A percentile compares a stretch with the other conserved stretches of the same genome.
These are phyloP conservation scores for Noctua pronuba DNA, from an alignment of 2,888 invertebrate species.

Conservation along the genomic window DNA sequence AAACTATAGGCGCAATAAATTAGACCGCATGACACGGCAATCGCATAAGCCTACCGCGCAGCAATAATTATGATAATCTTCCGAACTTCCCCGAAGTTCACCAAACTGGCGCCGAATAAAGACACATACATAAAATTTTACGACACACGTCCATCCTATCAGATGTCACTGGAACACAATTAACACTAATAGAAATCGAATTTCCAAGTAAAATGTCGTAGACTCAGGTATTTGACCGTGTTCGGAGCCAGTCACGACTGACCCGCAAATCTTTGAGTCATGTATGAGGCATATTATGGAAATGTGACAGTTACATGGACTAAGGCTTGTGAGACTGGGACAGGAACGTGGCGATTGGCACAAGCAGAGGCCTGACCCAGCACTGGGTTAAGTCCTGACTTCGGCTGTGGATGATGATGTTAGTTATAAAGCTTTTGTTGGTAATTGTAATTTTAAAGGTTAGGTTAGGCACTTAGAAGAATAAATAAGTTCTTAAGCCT, in stretches of 20 bases:
- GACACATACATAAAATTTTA: slow-evolving; percentile 66
- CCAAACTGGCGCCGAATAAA: slow-evolving; percentile 54
- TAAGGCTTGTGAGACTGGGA: background rate
- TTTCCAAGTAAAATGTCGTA: slow-evolving; percentile 62
- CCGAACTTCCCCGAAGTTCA: slow-evolving; percentile 53
- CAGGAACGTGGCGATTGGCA: background rate
- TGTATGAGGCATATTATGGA: slow-evolving; percentile 20
- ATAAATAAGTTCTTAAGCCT: background rate
- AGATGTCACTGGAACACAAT: slow-evolving; percentile 60
- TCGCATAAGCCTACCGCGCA: slow-evolving; percentile 14
- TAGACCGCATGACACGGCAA: slow-evolving; percentile 1
- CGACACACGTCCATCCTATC: slow-evolving; percentile 57
- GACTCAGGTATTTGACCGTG: slow-evolving; percentile 46
- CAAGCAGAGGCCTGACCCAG: background rate
- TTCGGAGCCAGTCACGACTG: slow-evolving; percentile 33
- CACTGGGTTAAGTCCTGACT: background rate
- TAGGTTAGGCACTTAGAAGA: background rate
- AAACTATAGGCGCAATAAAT: slow-evolving; percentile 20
- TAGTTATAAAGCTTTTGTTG: slow-evolving; percentile 2
- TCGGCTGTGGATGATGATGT: background rate
- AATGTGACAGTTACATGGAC: slow-evolving; percentile 22
- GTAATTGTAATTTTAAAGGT: background rate
- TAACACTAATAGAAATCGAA: slow-evolving; percentile 66
- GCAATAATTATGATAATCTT: slow-evolving; percentile 62
- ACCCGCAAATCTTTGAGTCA: slow-evolving; percentile 37